Evolutionary conservation across 2,888 invertebrate species (phyloP), one percentile per base, ranked within the genome.

Genomic region (Dolichomitus sp.): DNA sequence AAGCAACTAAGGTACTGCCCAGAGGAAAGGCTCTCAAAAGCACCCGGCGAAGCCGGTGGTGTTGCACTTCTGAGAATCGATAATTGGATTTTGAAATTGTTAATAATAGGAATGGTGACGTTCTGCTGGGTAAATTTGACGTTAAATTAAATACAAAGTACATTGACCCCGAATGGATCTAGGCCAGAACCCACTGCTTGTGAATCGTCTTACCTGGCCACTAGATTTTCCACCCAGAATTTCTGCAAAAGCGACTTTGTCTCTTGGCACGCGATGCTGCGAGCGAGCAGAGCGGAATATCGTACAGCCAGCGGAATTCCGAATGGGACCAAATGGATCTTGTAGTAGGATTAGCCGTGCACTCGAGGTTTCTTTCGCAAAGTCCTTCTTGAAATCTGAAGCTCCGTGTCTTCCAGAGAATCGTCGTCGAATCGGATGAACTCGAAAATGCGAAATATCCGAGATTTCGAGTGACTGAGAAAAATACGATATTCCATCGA

Each of bases 401-500:
- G 65, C 37, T 17, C 11, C 37, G 33, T 17, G 14, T 52, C 33
- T 27, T 30, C 6, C 42, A 4, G 33, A 68, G 30, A 57, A 78
- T 65, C 27, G 40, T 40, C 66, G 50, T 23, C 19, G 50, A 23
- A 80, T 73, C 54, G 63, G 68, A 80, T 75, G 68, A 37, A 63
- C 52, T 76, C 68, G 52, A 73, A 77, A 80, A 80, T 73, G 76
- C 76, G 72, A 76, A 76, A 80, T 68, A 48, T 76, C 52, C 61
- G 57, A 57, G 42, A 45, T 66, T 66, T 72, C 17, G 37, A 63
- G 74, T 30, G 50, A n/a, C 57, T 17, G 59, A 54, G 57, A 19
- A 72, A 80, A 80, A 76, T 80, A 72, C 73, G 76, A 83, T 80
- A 83, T 80, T 83, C 80, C 75, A 72, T 70, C 33, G 54, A 12